phyloP scores from a whole-genome alignment of 2,888 invertebrate species.

The Idaea dimidiata region DNA sequence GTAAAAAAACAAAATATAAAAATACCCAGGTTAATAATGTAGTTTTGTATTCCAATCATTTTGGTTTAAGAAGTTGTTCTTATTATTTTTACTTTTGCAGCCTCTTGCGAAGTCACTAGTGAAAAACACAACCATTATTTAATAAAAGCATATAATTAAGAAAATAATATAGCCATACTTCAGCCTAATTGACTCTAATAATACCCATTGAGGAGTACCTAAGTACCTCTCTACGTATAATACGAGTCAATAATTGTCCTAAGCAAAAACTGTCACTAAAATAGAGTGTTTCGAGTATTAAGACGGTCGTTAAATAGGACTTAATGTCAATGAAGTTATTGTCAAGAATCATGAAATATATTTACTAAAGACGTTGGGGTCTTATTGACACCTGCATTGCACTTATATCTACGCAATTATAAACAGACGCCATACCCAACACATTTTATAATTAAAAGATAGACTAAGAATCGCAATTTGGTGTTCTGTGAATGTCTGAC shows the following conservation, averaged over 20 bases:
- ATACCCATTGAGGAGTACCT: neutral
- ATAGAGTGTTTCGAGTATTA: constrained; percentile 10
- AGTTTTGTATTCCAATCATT: too few species aligned
- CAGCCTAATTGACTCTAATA: neutral
- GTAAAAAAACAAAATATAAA: too few species aligned
- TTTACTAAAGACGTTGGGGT: neutral
- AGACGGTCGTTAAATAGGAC: neutral
- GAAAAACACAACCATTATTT: neutral
- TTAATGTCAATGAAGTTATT: neutral
- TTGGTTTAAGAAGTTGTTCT: too few species aligned
- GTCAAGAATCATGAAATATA: neutral
- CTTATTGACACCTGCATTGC: neutral
- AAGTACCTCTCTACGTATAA: too few species aligned
- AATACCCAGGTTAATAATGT: too few species aligned
- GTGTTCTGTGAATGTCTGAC: too few species aligned
- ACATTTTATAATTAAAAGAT: neutral
- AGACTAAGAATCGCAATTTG: too few species aligned
- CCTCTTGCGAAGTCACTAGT: too few species aligned
- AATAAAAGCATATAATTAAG: neutral
- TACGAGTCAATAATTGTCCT: too few species aligned
- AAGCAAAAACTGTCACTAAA: neutral
- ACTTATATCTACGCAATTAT: neutral
- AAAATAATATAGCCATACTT: neutral
- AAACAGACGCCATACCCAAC: neutral
- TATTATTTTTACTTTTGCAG: too few species aligned